These are phyloP conservation scores for Labeo calbasu DNA, from an alignment of 2,797 vertebrate genomes.

Conservation along the genomic window DNA sequence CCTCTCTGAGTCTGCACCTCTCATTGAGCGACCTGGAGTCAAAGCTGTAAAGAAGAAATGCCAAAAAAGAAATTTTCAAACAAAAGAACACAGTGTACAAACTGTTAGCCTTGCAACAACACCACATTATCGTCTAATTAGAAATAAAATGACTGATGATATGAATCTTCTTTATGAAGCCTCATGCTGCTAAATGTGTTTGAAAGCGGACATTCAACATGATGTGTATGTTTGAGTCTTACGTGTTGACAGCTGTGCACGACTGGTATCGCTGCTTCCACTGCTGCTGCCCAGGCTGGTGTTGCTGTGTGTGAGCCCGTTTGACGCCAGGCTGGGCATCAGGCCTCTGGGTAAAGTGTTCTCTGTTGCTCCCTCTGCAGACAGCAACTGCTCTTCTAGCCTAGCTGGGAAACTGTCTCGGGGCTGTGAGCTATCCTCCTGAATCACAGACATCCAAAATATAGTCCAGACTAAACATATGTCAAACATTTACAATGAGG, in stretches of 20 bases:
- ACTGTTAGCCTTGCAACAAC: not conserved
- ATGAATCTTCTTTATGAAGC: not conserved
- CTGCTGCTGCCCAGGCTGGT: conserved; percentile 94
- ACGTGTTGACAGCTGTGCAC: conserved; percentile 81
- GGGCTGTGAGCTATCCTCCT: conserved; percentile 83
- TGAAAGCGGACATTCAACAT: not conserved
- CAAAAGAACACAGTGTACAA: not conserved
- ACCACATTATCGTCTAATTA: not conserved
- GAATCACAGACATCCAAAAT: conserved; percentile 26
- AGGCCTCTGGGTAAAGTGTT: conserved; percentile 68
- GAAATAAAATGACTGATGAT: not conserved
- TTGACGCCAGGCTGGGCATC: conserved; percentile 79
- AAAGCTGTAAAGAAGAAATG: conserved; percentile 62
- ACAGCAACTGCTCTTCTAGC: conserved; percentile 84
- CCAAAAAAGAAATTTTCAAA: not conserved
- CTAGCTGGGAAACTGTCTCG: conserved; percentile 84
- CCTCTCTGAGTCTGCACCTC: conserved; percentile 84
- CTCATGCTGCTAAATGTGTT: not conserved
- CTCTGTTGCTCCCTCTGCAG: conserved; percentile 72
- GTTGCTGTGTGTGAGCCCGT: conserved; percentile 88
- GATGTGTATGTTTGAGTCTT: conserved; percentile 49
- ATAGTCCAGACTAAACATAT: not conserved
- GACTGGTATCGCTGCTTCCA: conserved; percentile 88
- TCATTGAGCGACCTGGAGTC: conserved; percentile 78
- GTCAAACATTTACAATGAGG: not conserved